These are phyloP conservation scores for Subanguina moxae DNA, from an alignment of 1,140 invertebrate species.

Conservation along the genomic window DNA sequence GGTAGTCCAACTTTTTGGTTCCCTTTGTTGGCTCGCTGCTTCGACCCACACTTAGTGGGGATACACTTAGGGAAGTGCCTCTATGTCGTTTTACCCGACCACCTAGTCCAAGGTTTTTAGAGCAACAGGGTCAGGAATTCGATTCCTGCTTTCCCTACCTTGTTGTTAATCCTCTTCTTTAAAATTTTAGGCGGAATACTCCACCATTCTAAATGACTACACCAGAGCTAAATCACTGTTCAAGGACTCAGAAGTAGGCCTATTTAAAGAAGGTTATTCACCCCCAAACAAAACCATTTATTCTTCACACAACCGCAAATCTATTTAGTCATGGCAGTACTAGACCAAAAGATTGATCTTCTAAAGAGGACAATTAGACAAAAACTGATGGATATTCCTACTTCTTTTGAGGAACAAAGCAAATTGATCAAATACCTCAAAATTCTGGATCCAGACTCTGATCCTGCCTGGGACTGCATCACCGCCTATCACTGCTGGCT, in stretches of 20 bases:
- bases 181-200: constrained; percentile 77
- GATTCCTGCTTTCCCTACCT: too few relatives aligned
- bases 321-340: constrained; percentile 67
- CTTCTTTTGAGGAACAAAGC: constrained; percentile 85
- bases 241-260: constrained; percentile 80
- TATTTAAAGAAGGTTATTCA: constrained; percentile 66
- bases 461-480: constrained; percentile 57
- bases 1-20: background rate
- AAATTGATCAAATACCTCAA: constrained; percentile 69
- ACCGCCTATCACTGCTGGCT: constrained; percentile 55
- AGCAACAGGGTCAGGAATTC: too few relatives aligned
- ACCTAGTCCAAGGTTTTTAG: too few relatives aligned
- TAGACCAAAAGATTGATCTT: constrained; percentile 78
- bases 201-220: constrained; percentile 95
- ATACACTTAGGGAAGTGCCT: too few relatives aligned
- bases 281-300: too few relatives aligned
- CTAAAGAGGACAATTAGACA: constrained; percentile 75
- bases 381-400: constrained; percentile 79
- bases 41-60: too few relatives aligned
- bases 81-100: too few relatives aligned
- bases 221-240: constrained; percentile 90
- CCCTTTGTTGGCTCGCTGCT: too few relatives aligned
- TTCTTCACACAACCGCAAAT: background rate
- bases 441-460: constrained; percentile 56
- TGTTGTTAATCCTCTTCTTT: too few relatives aligned